Evolutionary conservation across 2,888 invertebrate species (phyloP), one percentile per base, ranked within the genome.

Genomic region (Uloborus plumipes): DNA sequence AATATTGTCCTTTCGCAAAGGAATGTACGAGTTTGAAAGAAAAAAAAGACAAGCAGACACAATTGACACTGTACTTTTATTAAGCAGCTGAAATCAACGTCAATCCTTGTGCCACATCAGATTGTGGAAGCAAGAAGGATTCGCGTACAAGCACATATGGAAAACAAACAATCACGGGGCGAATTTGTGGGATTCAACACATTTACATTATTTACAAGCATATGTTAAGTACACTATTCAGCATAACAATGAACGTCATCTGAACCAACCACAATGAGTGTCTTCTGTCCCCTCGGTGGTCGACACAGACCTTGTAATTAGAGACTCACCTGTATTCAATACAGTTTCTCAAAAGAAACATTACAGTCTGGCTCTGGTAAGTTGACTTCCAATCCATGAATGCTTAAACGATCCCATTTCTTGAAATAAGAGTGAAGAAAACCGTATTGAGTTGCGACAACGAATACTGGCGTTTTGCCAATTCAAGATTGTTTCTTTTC

Each of bases 11-110:
- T 55, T 55, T 55, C 55, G 15, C 16, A 9, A 39, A 39, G 3
- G 39, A 39, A 39, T 39, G 39, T 39, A 9, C 9, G 9, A 39
- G 11, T 39, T 6, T 9, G 39, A 39, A 39, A 39, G n/a, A n/a
- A n/a, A 39, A 7, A 39, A 9, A 39, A 39, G 39, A 9, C 39
- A 39, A 39, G 39, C 71, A 71, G 51, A 51, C 55, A 73, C 47
- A 65, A 74, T 81, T 82, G 71, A 76, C 75, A 82, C 81, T 82
- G 70, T 82, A 82, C 75, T 82, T 82, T 80, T 82, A 82, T 82
- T 82, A 76, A 82, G 75, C 81, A 82, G 81, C 66, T 62, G 66
- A 82, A 82, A 76, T 76, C 71, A 82, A 82, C 66, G 59, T 65
- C 59, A 61, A 66, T 70, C 75, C 65, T 81, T 61, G 75, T 71